These are phyloP conservation scores for Stegastes partitus DNA, from an alignment of 2,113 vertebrate species.

Conservation along the genomic window DNA sequence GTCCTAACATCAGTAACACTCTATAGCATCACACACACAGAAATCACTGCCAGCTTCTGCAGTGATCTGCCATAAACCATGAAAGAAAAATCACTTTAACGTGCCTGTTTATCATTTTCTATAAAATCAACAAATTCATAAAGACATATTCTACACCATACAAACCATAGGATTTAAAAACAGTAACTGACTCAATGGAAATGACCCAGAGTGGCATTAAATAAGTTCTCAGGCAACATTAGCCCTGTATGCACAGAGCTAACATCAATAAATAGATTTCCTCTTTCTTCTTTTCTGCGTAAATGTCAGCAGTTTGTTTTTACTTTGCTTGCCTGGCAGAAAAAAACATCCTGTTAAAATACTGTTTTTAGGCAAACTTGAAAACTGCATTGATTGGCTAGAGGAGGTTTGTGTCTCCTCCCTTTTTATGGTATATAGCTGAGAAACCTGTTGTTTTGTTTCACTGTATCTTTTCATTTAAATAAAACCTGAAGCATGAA, in stretches of 20 bases:
- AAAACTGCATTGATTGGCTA: conserved; percentile 55
- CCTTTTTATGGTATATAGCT: conserved; percentile 47
- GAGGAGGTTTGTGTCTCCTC: conserved; percentile 60
- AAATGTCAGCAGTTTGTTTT: conserved; percentile 6
- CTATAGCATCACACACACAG: background rate
- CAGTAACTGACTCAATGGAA: background rate
- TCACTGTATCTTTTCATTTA: conserved; percentile 21
- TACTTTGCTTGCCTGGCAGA: background rate
- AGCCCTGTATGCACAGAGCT: background rate
- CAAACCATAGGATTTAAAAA: background rate
- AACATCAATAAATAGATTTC: background rate
- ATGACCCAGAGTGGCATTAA: background rate
- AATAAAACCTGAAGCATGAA: background rate
- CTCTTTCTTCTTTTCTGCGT: background rate
- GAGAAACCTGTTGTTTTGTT: conserved; percentile 52
- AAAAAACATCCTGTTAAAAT: conserved; percentile 14
- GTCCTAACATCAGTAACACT: background rate
- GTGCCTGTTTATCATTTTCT: background rate
- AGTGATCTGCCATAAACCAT: background rate
- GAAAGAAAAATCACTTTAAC: background rate
- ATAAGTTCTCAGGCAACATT: background rate
- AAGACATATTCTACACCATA: background rate
- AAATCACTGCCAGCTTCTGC: background rate
- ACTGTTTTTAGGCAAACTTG: conserved; percentile 5
- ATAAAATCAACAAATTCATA: too few species aligned